phyloP scores from a whole-genome alignment of 2,888 invertebrate species.

The Ectemnius cavifrons region DNA sequence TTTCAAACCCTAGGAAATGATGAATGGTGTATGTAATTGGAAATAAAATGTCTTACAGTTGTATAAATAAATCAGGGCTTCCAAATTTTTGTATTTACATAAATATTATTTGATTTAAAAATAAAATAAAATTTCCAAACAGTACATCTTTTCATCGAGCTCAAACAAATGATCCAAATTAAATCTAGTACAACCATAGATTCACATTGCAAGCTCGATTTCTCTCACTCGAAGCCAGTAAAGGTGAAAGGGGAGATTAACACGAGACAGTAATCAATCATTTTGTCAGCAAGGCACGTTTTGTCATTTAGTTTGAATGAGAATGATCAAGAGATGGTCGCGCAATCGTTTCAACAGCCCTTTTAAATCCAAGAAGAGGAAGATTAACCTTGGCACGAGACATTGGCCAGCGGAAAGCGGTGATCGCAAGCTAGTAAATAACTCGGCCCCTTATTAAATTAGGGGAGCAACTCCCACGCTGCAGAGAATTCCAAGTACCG shows the following conservation, averaged over 20 bases:
- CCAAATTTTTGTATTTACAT: no score
- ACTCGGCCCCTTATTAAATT: neutral
- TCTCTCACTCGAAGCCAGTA: slow-evolving; percentile 36
- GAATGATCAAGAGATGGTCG: slow-evolving; percentile 35
- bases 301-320: slow-evolving; percentile 36
- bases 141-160: no score
- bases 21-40: no score
- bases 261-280: slow-evolving; percentile 28
- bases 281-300: slow-evolving; percentile 20
- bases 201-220: slow-evolving; percentile 24
- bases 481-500: neutral
- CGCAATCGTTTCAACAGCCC: slow-evolving; percentile 16
- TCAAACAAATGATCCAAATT: no score
- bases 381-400: slow-evolving; percentile 24
- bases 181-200: no score
- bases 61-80: no score
- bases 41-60: no score
- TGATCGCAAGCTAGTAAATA: neutral
- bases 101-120: no score
- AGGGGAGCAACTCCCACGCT: neutral
- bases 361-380: slow-evolving; percentile 7
- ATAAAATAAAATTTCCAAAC: no score
- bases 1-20: no score
- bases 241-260: neutral
- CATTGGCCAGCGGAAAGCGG: neutral